Percentiles rank a stretch among this genome's conserved stretches.
Conservation (phyloP, 2,888 invertebrate genomes). For the Heliconius ismenius region DNA sequence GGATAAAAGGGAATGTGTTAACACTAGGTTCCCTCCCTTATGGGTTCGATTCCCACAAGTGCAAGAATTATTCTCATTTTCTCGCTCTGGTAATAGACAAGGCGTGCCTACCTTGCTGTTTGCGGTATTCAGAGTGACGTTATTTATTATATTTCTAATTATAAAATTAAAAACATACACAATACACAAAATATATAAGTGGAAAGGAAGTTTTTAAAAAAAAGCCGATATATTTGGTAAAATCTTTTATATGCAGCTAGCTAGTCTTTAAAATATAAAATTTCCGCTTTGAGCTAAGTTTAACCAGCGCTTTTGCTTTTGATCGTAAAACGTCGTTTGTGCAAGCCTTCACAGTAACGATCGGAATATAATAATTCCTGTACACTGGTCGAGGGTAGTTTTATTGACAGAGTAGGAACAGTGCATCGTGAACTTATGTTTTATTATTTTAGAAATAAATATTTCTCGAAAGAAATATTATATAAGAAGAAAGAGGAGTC, state of each 20-base stretch:
- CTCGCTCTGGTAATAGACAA: no score
- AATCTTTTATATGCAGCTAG: slow-evolving; percentile 17
- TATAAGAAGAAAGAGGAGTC: neutral
- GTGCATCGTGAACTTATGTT: neutral
- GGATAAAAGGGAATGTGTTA: neutral
- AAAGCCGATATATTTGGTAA: neutral
- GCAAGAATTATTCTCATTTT: no score
- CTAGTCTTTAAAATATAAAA: slow-evolving; percentile 10
- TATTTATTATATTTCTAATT: no score
- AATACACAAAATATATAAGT: neutral
- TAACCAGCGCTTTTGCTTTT: slow-evolving; percentile 21
- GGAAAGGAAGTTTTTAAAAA: no score
- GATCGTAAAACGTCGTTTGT: slow-evolving; percentile 21
- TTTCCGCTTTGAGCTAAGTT: slow-evolving; percentile 19
- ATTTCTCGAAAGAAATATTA: neutral
- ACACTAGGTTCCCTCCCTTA: neutral
- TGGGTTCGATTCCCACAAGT: no score
- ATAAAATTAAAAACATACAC: neutral
- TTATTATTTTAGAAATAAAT: neutral
- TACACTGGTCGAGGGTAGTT: neutral
- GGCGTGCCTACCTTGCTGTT: no score
- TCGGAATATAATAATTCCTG: slow-evolving; percentile 18
- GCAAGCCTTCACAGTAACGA: slow-evolving; percentile 20
- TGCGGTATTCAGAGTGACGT: no score
- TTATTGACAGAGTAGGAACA: slow-evolving; percentile 6